Evolutionary conservation across 2,113 vertebrate genomes (phyloP).

Genomic region (Aptenodytes patagonicus): DNA sequence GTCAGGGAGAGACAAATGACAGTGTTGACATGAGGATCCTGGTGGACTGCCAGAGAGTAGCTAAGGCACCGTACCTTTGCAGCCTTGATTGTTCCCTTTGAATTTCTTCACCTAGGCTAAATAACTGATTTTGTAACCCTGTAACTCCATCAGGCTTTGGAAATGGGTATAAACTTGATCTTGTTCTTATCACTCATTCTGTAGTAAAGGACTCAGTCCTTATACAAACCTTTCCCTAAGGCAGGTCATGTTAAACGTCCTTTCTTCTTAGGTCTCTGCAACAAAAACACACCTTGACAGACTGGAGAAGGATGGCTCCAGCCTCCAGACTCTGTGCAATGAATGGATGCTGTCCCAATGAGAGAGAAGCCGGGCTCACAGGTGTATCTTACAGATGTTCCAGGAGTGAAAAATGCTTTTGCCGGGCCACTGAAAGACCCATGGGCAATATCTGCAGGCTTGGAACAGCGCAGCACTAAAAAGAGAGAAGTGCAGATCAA

Average conservation of each 20-base stretch:
- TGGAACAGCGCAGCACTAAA: slow-evolving; percentile 12
- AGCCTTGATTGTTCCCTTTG: background rate
- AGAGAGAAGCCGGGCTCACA: slow-evolving; percentile 48
- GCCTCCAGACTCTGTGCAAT: slow-evolving; percentile 26
- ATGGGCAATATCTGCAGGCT: background rate
- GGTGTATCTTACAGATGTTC: slow-evolving; percentile 13
- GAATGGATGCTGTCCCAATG: slow-evolving; percentile 14
- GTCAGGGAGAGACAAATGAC: background rate
- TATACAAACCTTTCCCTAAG: background rate
- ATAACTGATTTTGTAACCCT: background rate
- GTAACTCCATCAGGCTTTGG: background rate
- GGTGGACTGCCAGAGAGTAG: background rate
- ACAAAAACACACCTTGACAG: slow-evolving; percentile 38
- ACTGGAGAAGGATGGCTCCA: slow-evolving; percentile 18
- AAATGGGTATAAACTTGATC: background rate
- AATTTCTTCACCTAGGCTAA: background rate
- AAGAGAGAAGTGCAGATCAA: background rate
- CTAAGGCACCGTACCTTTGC: background rate
- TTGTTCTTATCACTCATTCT: background rate
- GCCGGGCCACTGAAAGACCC: background rate
- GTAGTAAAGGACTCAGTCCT: background rate
- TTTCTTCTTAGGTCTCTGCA: background rate
- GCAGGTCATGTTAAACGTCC: background rate
- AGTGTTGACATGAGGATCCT: background rate
- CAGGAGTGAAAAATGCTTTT: background rate